Evolutionary conservation across 2,113 vertebrate species (phyloP), one percentile per base, ranked within the genome.

Genomic region (Strix uralensis): DNA sequence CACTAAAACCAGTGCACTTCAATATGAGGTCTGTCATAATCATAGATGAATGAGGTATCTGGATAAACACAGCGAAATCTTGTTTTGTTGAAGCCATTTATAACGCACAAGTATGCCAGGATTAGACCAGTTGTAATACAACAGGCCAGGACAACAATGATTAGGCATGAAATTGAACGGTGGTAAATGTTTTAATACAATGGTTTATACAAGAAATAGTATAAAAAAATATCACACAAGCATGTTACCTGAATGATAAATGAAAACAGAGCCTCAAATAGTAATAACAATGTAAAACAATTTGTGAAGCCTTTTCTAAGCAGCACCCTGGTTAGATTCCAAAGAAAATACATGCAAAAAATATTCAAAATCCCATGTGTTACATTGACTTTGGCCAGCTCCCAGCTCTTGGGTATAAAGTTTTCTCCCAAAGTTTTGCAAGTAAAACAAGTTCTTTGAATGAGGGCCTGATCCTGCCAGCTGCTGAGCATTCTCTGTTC

Each of bases 271-370:
- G 66, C 74, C 78, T 96, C 81, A 30, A 94, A 90, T 92, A 96
- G 94, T 85, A 96, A 91, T 91, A 96, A 95, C 93, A 96, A 90
- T 94, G 89, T 95, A 88, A 94, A 97, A 96, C 84, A 96, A 95
- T 97, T 96, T 94, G 93, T 83, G 96, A 96, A 97, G 84, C 51
- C 79, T 84, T 90, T 94, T 88, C 89, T 89, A 93, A 97, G 90
- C 96, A 97, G 91, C 81, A 94, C 95, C 95, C 75, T 96, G 96
- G 96, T 94, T 38, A 55, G 46, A 71, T 77, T 96, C 97, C 96
- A 97, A 97, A 86, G 93, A 97, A 97, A 97, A 97, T 96, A 97
- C 78, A 96, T 96, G 95, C 92, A 97, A 96, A 97, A 93, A 78
- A 82, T 87, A 95, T 96, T 96, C 97, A 97, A 96, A 97, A 94